Conservation (phyloP, 2,888 invertebrate genomes). For the Clepsis dumicolana region DNA sequence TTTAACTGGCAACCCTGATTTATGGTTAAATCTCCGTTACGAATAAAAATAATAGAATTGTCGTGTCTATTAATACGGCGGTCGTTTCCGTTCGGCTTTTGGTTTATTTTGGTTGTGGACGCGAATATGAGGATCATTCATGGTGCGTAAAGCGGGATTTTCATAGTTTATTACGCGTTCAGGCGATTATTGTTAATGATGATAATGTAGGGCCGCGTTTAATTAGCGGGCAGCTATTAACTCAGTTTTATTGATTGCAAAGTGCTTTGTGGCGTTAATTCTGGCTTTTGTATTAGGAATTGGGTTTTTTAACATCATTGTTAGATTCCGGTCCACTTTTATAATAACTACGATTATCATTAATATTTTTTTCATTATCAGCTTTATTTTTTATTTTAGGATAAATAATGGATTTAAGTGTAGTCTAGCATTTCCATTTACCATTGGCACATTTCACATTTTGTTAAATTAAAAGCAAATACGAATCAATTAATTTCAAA, state of each 20-base stretch:
- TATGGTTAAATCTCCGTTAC: constrained; percentile 82
- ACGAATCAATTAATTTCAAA: not conserved
- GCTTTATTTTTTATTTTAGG: too few species aligned
- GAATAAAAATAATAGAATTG: constrained; percentile 87
- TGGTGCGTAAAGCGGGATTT: constrained; percentile 59
- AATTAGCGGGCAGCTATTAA: constrained; percentile 67
- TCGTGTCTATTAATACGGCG: constrained; percentile 84
- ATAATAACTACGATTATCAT: not conserved
- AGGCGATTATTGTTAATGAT: constrained; percentile 66
- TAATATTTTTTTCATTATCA: not conserved
- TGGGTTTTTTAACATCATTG: not conserved
- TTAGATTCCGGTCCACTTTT: not conserved
- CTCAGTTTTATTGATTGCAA: constrained; percentile 63
- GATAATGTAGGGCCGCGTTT: constrained; percentile 64
- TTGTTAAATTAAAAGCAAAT: not conserved
- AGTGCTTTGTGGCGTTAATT: constrained; percentile 50
- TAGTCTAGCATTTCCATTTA: not conserved
- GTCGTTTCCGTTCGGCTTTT: constrained; percentile 83
- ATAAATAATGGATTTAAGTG: too few species aligned
- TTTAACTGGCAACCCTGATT: constrained; percentile 73
- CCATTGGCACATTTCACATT: not conserved
- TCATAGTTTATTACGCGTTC: constrained; percentile 61
- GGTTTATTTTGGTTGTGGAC: constrained; percentile 82
- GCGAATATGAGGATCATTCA: constrained; percentile 80
- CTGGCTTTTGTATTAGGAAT: not conserved